phyloP scores from a whole-genome alignment of 2,797 vertebrate genomes.

The Hybognathus amarus region DNA sequence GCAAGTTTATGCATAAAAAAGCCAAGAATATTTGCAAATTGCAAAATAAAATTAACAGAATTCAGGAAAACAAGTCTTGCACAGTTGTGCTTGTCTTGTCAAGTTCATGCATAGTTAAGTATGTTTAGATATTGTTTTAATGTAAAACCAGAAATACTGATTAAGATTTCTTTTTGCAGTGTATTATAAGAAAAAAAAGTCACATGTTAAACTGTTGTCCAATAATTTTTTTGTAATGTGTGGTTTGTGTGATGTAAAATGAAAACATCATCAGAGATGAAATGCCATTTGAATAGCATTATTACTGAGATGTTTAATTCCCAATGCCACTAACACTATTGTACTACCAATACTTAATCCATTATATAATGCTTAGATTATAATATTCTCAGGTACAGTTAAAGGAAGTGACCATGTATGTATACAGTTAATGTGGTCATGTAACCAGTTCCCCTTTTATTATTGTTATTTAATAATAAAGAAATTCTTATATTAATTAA shows the following conservation, averaged over 20 bases:
- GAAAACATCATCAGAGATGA: background rate
- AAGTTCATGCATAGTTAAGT: background rate
- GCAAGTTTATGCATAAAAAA: background rate
- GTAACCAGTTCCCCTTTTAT: conserved; percentile 22
- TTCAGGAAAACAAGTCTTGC: background rate
- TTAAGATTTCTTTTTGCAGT: background rate
- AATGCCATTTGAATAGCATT: conserved; percentile 10
- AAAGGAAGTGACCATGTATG: conserved; percentile 58
- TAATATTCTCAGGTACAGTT: conserved; percentile 81
- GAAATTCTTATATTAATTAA: conserved; percentile 30
- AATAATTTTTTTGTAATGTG: conserved; percentile 76
- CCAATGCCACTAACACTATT: conserved; percentile 47
- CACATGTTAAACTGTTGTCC: conserved; percentile 70
- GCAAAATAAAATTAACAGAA: background rate
- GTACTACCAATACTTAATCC: conserved; percentile 63
- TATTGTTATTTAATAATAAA: conserved; percentile 50
- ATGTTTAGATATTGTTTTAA: background rate
- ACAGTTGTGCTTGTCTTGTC: background rate
- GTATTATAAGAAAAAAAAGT: conserved; percentile 64
- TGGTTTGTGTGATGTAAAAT: conserved; percentile 35
- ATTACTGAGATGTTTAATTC: background rate
- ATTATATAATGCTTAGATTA: conserved; percentile 68
- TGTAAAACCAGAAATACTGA: background rate
- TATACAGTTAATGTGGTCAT: conserved; percentile 39
- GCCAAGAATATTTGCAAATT: background rate